Base-by-base conservation (phyloP, 2,888 invertebrate species). In the Lasioglossum leucozonium region DNA sequence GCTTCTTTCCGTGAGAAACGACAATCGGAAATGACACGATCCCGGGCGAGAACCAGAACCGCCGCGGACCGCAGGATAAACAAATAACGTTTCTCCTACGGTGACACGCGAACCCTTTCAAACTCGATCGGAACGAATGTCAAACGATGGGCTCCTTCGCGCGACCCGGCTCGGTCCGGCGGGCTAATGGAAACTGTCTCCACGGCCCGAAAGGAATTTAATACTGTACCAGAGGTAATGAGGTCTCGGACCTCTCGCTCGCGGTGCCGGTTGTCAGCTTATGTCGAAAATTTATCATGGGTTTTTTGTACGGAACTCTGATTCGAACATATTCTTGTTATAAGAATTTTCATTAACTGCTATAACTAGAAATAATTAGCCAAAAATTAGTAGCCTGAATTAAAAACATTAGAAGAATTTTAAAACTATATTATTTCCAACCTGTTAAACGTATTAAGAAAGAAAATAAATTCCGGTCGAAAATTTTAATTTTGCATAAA, bases 21-120 rank as follows among this genome's bases (percentile, higher is more conserved):
- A 89, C 90, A 91, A 90, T 92, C 92, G 93, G 92, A 93, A 93
- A 93, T 93, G 89, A 93, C 91, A 87, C 87, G 87, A 89, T 92
- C 82, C 84, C 78, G n/a, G 83, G 85, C 75, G 79, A 76, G 44
- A 30, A 37, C 44, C n/a, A 65, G 34, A 65, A 22, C 34, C n/a
- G 55, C n/a, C n/a, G 55, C 62, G 62, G 26, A 40, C 40, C 80
- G 22, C 55, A 47, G 44, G 44, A 16, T 72, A 72, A 89, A 85
- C 88, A 87, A 89, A 87, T 87, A 86, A 81, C 86, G 67, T 83
- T 80, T 77, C 87, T 72, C 83, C 69, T 67, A 55, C 65, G 47
- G 71, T 78, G 73, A 58, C 73, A 40, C 40, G 58, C 84, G 67
- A 65, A 30, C 47, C 73, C 34, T 77, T 79, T 74, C 72, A n/a